phyloP scores from a whole-genome alignment of 2,888 invertebrate species.

The Drosophila infuscata region DNA sequence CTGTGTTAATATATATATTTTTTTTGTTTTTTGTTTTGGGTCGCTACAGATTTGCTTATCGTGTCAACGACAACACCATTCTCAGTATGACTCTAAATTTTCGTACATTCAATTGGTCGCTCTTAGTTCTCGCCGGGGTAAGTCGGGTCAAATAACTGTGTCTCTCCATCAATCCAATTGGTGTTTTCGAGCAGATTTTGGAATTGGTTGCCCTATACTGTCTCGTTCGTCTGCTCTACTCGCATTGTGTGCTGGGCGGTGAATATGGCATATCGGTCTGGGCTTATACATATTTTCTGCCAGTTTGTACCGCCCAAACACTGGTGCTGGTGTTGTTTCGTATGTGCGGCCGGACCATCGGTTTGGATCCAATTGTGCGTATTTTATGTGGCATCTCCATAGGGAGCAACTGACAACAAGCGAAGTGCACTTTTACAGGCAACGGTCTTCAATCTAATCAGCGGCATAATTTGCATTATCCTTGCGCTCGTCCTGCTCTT shows the following conservation, averaged over 20 bases:
- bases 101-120: constrained; percentile 57
- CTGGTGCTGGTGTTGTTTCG: constrained; percentile 41
- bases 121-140: constrained; percentile 54
- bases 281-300: constrained; percentile 44
- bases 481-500: constrained; percentile 31
- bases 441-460: constrained; percentile 51
- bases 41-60: constrained; percentile 47
- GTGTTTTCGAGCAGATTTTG: constrained; percentile 28
- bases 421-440: constrained; percentile 43
- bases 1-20: background rate
- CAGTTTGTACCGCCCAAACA: constrained; percentile 43
- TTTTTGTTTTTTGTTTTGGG: constrained; percentile 8
- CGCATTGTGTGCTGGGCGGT: constrained; percentile 55
- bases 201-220: constrained; percentile 49
- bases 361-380: constrained; percentile 71
- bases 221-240: constrained; percentile 26
- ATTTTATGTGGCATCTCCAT: background rate
- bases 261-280: constrained; percentile 57
- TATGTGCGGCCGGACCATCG: constrained; percentile 49
- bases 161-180: background rate
- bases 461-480: constrained; percentile 45
- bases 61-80: constrained; percentile 55
- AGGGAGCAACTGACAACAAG: background rate
- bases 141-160: constrained; percentile 14
- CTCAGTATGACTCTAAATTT: constrained; percentile 51